phyloP scores from a whole-genome alignment of 2,113 vertebrate species.

The Phrynosoma platyrhinos region DNA sequence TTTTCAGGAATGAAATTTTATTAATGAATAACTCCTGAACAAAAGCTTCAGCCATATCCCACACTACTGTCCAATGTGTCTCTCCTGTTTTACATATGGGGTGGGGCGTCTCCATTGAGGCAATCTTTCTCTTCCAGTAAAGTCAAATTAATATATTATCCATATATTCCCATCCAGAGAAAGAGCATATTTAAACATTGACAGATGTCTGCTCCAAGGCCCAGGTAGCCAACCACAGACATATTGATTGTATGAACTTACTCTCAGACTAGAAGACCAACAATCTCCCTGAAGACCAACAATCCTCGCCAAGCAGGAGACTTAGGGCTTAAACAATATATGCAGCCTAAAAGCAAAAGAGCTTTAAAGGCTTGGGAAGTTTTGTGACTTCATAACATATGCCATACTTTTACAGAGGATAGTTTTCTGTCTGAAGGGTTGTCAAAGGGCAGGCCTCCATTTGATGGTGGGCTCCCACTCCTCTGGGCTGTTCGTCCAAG shows the following conservation, averaged over 20 bases:
- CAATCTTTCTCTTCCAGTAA: conserved; percentile 22
- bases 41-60: background rate
- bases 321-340: background rate
- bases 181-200: conserved; percentile 31
- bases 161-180: conserved; percentile 3
- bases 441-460: background rate
- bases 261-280: conserved; percentile 8
- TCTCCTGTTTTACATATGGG: background rate
- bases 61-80: too few relatives aligned
- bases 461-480: background rate
- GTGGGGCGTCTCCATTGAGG: background rate
- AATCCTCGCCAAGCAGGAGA: conserved; percentile 1
- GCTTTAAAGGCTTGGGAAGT: background rate
- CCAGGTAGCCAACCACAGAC: conserved; percentile 21
- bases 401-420: background rate
- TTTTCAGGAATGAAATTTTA: conserved; percentile 10
- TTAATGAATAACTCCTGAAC: conserved; percentile 10
- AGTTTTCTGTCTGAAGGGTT: background rate
- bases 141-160: background rate
- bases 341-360: background rate
- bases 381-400: background rate
- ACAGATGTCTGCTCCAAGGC: conserved; percentile 10
- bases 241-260: conserved; percentile 26
- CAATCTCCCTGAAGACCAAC: background rate
- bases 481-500: background rate